These are phyloP conservation scores for Chiroxiphia lanceolata DNA, from an alignment of 2,797 vertebrate species.

Conservation along the genomic window DNA sequence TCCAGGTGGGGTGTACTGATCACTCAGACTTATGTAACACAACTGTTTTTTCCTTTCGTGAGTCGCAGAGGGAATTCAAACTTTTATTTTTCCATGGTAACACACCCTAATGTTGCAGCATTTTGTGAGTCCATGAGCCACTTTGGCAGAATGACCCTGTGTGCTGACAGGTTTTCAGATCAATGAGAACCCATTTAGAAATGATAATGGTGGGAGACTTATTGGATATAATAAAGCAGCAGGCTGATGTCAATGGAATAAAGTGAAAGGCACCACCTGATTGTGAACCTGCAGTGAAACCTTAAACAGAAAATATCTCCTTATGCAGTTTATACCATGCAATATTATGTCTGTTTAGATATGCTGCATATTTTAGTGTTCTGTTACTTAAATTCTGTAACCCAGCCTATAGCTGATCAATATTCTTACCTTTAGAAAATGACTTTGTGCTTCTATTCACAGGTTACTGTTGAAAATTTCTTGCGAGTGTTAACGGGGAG, in stretches of 20 bases:
- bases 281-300: background rate
- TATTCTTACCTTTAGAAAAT: background rate
- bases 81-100: constrained; percentile 35
- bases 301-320: background rate
- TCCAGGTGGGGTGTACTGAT: background rate
- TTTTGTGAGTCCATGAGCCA: background rate
- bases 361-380: background rate
- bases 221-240: background rate
- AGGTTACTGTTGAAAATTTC: constrained; percentile 99
- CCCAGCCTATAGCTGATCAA: background rate
- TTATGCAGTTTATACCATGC: background rate
- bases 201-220: background rate
- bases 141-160: background rate
- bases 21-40: background rate
- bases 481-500: constrained; percentile 93
- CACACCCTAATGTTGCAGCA: background rate
- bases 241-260: background rate
- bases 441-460: background rate
- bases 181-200: background rate
- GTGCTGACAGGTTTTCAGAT: background rate
- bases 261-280: background rate
- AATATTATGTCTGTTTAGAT: background rate
- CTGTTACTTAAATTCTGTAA: background rate
- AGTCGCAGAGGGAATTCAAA: background rate
- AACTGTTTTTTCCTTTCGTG: background rate